Conservation (phyloP, 2,113 vertebrate species). For the Ellobius talpinus region DNA sequence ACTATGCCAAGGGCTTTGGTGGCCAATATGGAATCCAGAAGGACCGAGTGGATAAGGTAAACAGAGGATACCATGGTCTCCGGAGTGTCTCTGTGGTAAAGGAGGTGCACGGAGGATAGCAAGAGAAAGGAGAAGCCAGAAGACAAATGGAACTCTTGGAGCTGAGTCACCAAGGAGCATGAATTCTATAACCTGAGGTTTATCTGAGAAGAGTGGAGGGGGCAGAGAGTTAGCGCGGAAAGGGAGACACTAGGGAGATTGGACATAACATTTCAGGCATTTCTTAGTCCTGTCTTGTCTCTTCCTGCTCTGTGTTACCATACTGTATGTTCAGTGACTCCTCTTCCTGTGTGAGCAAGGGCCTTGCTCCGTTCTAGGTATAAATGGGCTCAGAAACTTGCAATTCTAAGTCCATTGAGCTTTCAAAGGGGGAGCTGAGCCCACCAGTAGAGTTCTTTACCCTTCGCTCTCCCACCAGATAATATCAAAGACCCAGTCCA, state of each 20-base stretch:
- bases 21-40: slow-evolving; percentile 94
- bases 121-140: background rate
- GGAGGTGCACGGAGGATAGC: background rate
- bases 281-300: background rate
- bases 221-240: background rate
- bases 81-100: background rate
- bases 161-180: background rate
- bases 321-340: background rate
- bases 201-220: background rate
- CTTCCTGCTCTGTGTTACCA: background rate
- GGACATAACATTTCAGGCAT: background rate
- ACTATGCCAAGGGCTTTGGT: slow-evolving; percentile 96
- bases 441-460: background rate
- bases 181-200: slow-evolving; percentile 12
- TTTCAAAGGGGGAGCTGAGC: background rate
- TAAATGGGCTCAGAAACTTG: background rate
- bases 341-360: background rate
- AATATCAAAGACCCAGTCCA: background rate
- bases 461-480: background rate
- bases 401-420: background rate
- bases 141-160: background rate
- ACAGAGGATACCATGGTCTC: background rate
- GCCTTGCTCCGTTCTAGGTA: background rate
- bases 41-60: slow-evolving; percentile 96
- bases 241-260: background rate